phyloP scores from a whole-genome alignment of 1,140 invertebrate species.

The Uloborus diversus region DNA sequence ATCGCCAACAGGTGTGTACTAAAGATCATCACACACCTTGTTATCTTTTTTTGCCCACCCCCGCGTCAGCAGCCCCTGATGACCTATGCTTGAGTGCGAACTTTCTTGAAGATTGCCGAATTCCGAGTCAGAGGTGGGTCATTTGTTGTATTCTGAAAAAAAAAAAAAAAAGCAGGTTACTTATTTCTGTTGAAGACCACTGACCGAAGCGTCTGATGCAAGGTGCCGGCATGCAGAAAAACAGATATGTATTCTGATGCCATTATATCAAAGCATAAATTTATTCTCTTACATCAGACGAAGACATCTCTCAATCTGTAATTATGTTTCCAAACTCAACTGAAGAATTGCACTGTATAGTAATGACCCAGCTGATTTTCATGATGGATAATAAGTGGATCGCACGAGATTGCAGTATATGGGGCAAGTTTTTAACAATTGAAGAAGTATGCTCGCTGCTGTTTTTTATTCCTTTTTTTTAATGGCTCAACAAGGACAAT shows the following conservation, averaged over 20 bases:
- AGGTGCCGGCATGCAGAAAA: conserved; percentile 7
- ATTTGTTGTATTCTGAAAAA: conserved; percentile 23
- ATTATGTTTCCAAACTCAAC: conserved; percentile 26
- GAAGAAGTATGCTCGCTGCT: too few species aligned
- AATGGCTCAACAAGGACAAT: too few species aligned
- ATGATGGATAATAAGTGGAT: too few species aligned
- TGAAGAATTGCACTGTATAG: too few species aligned
- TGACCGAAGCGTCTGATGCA: conserved; percentile 34
- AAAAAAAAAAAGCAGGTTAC: conserved; percentile 32
- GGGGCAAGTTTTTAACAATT: too few species aligned
- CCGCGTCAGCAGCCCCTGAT: conserved; percentile 10
- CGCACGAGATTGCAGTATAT: too few species aligned
- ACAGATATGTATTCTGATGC: conserved; percentile 3
- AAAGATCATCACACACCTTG: conserved; percentile 47
- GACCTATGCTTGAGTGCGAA: conserved; percentile 32
- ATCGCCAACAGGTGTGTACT: conserved; percentile 23
- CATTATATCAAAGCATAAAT: conserved; percentile 12
- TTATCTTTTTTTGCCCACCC: conserved; percentile 41
- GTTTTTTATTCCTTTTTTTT: too few species aligned
- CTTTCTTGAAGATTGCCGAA: conserved; percentile 25
- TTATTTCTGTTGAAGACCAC: conserved; percentile 16
- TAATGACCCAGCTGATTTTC: too few species aligned
- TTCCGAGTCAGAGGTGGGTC: conserved; percentile 10
- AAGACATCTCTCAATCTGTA: conserved; percentile 16
- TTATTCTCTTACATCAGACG: background rate